These are phyloP conservation scores for Hassar affinis DNA, from an alignment of 2,113 vertebrate species.

Conservation along the genomic window DNA sequence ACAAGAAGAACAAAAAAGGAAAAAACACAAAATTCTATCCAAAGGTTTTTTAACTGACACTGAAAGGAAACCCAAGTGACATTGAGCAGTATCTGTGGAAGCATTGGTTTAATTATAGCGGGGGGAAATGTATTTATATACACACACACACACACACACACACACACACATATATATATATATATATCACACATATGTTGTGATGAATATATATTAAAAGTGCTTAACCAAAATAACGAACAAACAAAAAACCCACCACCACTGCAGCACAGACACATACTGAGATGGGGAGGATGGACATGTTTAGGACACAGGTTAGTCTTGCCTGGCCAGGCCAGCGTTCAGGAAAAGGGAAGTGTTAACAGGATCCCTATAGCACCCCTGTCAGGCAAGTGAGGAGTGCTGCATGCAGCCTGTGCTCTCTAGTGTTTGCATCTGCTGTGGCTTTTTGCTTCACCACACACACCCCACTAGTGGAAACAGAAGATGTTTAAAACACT, in stretches of 20 bases:
- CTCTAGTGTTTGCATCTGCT: slow-evolving; percentile 57
- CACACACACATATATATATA: slow-evolving; percentile 23
- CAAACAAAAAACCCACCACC: not conserved
- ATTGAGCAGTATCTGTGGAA: slow-evolving; percentile 68
- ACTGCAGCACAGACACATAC: slow-evolving; percentile 30
- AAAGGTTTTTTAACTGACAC: slow-evolving; percentile 49
- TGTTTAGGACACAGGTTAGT: slow-evolving; percentile 52
- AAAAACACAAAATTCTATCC: slow-evolving; percentile 40
- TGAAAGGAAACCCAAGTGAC: slow-evolving; percentile 65
- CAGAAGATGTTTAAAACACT: slow-evolving; percentile 71
- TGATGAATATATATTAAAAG: slow-evolving; percentile 37
- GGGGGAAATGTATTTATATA: slow-evolving; percentile 50
- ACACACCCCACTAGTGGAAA: slow-evolving; percentile 69
- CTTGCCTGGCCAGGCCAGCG: slow-evolving; percentile 65
- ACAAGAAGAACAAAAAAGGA: slow-evolving; percentile 45
- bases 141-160: not conserved
- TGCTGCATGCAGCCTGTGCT: slow-evolving; percentile 68
- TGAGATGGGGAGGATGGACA: slow-evolving; percentile 53
- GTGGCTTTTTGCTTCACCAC: slow-evolving; percentile 52
- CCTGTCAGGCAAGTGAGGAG: slow-evolving; percentile 58
- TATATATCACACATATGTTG: slow-evolving; percentile 16
- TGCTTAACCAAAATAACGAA: not conserved
- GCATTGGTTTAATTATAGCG: slow-evolving; percentile 63
- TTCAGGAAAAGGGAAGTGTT: slow-evolving; percentile 58
- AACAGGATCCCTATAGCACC: slow-evolving; percentile 60